Conservation (phyloP, 2,113 vertebrate genomes). For the Anarrhichthys ocellatus region DNA sequence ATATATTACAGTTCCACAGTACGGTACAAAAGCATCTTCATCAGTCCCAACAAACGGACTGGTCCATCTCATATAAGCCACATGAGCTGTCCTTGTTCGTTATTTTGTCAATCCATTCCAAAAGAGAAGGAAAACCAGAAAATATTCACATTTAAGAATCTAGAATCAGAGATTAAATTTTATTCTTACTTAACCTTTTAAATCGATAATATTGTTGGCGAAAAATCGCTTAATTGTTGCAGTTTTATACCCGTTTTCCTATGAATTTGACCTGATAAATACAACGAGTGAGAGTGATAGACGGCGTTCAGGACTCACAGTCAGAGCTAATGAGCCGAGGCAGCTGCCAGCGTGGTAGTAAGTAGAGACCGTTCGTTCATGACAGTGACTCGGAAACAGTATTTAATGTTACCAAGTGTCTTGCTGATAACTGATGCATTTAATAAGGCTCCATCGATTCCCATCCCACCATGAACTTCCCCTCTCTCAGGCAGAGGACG, state of each 20-base stretch:
- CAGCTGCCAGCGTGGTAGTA: background rate
- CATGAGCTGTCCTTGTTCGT: background rate
- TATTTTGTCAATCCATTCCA: too few relatives aligned
- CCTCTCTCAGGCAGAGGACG: slow-evolving; percentile 91
- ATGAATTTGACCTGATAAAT: background rate
- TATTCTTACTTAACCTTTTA: background rate
- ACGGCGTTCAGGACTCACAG: background rate
- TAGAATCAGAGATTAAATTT: background rate
- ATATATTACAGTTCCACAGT: background rate
- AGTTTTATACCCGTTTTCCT: background rate
- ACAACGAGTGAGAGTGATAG: too few relatives aligned
- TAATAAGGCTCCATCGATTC: background rate
- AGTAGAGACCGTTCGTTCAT: background rate
- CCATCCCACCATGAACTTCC: background rate
- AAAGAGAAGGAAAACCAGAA: too few relatives aligned
- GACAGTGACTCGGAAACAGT: background rate
- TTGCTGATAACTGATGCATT: background rate
- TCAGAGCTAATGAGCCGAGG: background rate
- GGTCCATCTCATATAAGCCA: background rate
- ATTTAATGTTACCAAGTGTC: background rate
- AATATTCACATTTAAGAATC: too few relatives aligned
- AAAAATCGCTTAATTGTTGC: background rate
- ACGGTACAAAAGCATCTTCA: background rate
- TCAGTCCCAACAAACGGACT: too few relatives aligned
- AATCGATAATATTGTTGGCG: background rate